Conservation (phyloP, 2,888 invertebrate genomes). For the Fragum fragum region DNA sequence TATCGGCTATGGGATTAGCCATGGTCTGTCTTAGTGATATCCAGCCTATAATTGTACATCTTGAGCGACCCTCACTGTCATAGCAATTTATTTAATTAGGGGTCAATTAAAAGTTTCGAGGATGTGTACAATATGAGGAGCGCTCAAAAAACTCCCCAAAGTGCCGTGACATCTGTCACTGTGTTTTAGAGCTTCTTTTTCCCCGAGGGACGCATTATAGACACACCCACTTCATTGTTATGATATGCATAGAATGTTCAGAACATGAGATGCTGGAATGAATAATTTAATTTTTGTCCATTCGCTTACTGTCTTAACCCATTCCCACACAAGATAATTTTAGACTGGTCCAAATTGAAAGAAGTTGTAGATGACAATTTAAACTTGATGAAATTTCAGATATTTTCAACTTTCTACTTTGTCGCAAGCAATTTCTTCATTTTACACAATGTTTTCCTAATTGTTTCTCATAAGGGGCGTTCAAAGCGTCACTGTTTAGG, state of each 20-base stretch:
- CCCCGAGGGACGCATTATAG: neutral
- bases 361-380: too few relatives aligned
- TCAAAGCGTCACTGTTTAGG: too few relatives aligned
- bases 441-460: too few relatives aligned
- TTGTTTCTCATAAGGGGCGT: too few relatives aligned
- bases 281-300: too few relatives aligned
- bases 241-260: neutral
- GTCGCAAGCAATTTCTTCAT: too few relatives aligned
- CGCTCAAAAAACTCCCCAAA: conserved; percentile 12
- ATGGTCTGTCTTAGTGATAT: conserved; percentile 1
- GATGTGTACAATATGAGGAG: conserved; percentile 27
- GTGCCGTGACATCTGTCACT: conserved; percentile 20
- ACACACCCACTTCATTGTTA: neutral
- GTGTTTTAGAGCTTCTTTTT: neutral
- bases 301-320: too few relatives aligned
- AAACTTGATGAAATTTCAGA: too few relatives aligned
- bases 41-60: conserved; percentile 17
- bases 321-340: too few relatives aligned
- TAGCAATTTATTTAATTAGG: conserved; percentile 22
- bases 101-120: conserved; percentile 23
- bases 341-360: too few relatives aligned
- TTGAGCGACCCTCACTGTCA: conserved; percentile 9
- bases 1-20: neutral
- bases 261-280: neutral
- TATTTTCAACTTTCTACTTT: too few relatives aligned